Conservation (phyloP, 2,888 invertebrate genomes). For the Amblyjoppa fuscipennis region DNA sequence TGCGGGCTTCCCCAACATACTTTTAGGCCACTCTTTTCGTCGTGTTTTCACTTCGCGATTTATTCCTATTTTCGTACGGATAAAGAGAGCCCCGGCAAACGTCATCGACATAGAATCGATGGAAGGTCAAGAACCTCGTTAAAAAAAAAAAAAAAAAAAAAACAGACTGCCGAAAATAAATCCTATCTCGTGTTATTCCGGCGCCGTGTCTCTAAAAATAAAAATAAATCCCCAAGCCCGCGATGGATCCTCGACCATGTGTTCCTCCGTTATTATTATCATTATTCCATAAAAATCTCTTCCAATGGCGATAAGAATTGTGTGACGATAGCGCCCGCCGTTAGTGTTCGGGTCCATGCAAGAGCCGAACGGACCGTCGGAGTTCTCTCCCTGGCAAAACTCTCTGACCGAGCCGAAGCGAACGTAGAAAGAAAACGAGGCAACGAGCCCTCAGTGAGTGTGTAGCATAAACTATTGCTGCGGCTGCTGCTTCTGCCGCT, state of each 20-base stretch:
- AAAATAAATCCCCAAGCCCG: too few species aligned
- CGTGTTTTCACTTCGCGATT: not conserved
- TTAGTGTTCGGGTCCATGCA: constrained; percentile 36
- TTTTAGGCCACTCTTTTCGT: constrained; percentile 6
- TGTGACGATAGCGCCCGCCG: not conserved
- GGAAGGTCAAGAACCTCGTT: constrained; percentile 8
- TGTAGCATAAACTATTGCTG: constrained; percentile 29
- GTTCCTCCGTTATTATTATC: too few species aligned
- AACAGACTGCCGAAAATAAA: not conserved
- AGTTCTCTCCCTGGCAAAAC: constrained; percentile 45
- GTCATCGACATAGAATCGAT: not conserved
- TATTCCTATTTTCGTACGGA: not conserved
- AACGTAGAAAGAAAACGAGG: constrained; percentile 30
- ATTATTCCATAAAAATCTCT: too few species aligned
- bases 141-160: not conserved
- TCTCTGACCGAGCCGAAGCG: constrained; percentile 1
- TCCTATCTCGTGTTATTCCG: too few species aligned
- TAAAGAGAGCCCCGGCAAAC: not conserved
- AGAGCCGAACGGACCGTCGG: constrained; percentile 33
- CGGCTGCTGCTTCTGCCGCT: not conserved
- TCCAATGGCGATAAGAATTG: not conserved
- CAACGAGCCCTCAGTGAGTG: constrained; percentile 41
- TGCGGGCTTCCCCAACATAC: constrained; percentile 40
- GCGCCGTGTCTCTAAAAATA: too few species aligned
- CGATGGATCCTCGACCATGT: too few species aligned